Conservation (phyloP, 2,113 vertebrate species). For the Harpagus bidentatus region DNA sequence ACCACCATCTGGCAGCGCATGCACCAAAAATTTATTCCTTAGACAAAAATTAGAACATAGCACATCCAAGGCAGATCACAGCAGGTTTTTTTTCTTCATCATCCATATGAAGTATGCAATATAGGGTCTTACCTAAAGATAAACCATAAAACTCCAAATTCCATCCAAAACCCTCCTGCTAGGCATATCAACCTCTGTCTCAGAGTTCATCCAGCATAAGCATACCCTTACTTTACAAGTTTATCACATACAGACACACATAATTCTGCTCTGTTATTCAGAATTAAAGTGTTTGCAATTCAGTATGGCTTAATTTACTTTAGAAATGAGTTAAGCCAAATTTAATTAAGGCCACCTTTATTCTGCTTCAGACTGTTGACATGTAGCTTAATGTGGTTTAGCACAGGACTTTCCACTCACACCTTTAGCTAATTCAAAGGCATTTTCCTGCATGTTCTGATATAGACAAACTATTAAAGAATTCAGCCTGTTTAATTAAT, state of each 20-base stretch:
- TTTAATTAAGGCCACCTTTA: slow-evolving; percentile 57
- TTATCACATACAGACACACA: background rate
- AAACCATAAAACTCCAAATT: background rate
- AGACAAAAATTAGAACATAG: background rate
- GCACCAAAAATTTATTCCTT: background rate
- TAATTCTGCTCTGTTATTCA: background rate
- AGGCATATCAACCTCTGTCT: background rate
- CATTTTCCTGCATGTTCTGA: background rate
- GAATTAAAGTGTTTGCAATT: slow-evolving; percentile 30
- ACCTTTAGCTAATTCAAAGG: slow-evolving; percentile 16
- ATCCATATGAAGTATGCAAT: background rate
- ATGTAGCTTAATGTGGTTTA: slow-evolving; percentile 51
- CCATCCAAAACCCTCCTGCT: background rate
- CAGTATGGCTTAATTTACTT: slow-evolving; percentile 45
- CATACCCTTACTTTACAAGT: background rate
- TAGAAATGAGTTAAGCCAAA: slow-evolving; percentile 53
- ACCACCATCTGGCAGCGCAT: background rate
- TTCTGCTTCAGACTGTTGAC: slow-evolving; percentile 44
- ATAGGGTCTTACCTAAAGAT: background rate
- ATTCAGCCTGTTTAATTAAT: slow-evolving; percentile 36
- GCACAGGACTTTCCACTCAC: slow-evolving; percentile 20
- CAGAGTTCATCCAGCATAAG: background rate
- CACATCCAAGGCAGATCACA: background rate
- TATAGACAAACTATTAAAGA: slow-evolving; percentile 11
- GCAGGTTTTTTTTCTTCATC: background rate